A percentile compares a stretch with the other conserved stretches of the same genome.
These are phyloP conservation scores for Vombatus ursinus DNA, from an alignment of 2,113 vertebrate species.

Conservation along the genomic window DNA sequence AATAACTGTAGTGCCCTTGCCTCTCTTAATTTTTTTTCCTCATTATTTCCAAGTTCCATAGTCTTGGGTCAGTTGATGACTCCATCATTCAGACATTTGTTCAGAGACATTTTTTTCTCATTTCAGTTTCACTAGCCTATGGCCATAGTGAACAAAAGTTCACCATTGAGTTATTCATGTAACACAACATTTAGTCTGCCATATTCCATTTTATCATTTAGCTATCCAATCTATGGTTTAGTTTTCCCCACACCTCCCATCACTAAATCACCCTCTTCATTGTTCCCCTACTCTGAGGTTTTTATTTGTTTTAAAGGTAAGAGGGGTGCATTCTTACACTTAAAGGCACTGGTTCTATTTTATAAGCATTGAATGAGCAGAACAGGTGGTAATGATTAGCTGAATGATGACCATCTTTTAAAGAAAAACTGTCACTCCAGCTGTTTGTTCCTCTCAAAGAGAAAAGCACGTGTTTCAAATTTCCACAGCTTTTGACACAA, in stretches of 20 bases:
- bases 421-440: neutral
- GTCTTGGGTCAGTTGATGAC: slow-evolving; percentile 6
- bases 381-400: slow-evolving; percentile 36
- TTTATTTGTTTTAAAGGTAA: no score
- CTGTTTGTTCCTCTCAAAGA: neutral
- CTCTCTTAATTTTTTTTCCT: neutral
- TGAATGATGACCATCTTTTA: neutral
- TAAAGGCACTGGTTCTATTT: neutral
- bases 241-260: neutral
- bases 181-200: neutral
- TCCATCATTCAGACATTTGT: slow-evolving; percentile 1
- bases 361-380: neutral
- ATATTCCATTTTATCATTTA: slow-evolving; percentile 1
- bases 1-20: neutral
- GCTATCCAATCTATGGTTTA: neutral
- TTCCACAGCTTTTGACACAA: neutral
- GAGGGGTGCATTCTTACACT: neutral
- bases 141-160: neutral
- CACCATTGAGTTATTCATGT: slow-evolving; percentile 29
- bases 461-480: neutral
- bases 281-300: neutral
- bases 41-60: slow-evolving; percentile 39
- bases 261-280: neutral
- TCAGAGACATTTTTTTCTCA: neutral
- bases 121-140: neutral